Evolutionary conservation across 2,113 vertebrate genomes (phyloP).

Genomic region (Percina caprodes): DNA sequence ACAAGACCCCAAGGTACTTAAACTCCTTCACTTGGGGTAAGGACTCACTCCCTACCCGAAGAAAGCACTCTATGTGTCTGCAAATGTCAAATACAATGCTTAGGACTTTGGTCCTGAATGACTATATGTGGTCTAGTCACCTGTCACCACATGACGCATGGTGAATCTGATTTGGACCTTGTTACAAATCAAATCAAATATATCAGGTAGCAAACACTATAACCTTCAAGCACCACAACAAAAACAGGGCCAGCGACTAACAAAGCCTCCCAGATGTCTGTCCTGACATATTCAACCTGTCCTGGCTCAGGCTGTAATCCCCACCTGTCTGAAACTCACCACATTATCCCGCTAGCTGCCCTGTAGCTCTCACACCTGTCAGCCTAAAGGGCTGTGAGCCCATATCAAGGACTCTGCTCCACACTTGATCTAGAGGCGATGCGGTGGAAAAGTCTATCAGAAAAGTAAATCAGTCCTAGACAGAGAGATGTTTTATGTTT

Average conservation of each 20-base stretch:
- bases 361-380: not conserved
- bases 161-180: not conserved
- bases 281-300: constrained; percentile 21
- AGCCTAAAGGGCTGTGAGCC: not conserved
- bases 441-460: not conserved
- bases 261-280: constrained; percentile 11
- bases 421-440: not conserved
- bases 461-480: too few relatives aligned
- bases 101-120: too few relatives aligned
- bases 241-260: not conserved
- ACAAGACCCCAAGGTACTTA: too few relatives aligned
- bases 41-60: too few relatives aligned
- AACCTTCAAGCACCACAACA: not conserved
- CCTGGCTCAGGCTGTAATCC: not conserved
- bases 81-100: too few relatives aligned
- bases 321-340: constrained; percentile 9
- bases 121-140: too few relatives aligned
- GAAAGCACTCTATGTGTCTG: too few relatives aligned
- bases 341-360: not conserved
- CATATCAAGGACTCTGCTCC: not conserved
- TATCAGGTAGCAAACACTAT: not conserved
- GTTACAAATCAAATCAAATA: not conserved
- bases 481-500: too few relatives aligned
- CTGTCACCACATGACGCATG: too few relatives aligned
- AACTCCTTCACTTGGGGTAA: too few relatives aligned